Percentiles rank a stretch among this genome's conserved stretches.
Evolutionary conservation across 1,140 invertebrate genomes (phyloP).

Genomic region (Forficula auricularia): DNA sequence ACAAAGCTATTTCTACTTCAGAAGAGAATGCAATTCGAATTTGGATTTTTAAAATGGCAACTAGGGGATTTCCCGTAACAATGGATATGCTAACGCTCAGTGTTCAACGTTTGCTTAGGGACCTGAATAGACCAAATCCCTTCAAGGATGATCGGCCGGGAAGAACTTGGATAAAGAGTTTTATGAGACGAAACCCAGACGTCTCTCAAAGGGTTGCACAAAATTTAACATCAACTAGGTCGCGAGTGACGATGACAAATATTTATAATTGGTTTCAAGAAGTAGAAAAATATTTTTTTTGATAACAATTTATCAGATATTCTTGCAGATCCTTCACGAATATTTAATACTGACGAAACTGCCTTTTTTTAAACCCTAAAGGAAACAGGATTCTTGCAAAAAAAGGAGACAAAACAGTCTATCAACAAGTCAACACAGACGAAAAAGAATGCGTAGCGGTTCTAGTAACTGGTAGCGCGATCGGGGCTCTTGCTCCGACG

Average conservation of each 20-base stretch:
- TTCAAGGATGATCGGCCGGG: constrained; percentile 5
- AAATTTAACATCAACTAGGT: constrained; percentile 3
- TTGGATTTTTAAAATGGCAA: constrained; percentile 21
- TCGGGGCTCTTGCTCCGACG: neutral
- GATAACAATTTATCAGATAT: neutral
- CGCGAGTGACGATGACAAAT: constrained; percentile 3
- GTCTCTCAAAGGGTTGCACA: constrained; percentile 2
- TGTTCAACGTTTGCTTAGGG: constrained; percentile 21
- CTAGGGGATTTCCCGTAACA: constrained; percentile 22
- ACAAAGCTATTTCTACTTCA: neutral
- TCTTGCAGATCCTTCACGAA: constrained; percentile 14
- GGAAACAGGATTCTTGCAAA: constrained; percentile 17
- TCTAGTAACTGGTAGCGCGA: constrained; percentile 7
- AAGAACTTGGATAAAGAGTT: constrained; percentile 3
- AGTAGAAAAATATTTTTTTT: constrained; percentile 5
- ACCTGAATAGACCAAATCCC: constrained; percentile 15
- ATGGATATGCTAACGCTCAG: constrained; percentile 20
- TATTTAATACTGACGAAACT: constrained; percentile 25
- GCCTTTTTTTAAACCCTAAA: constrained; percentile 21
- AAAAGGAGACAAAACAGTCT: constrained; percentile 18
- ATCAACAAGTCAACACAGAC: constrained; percentile 11
- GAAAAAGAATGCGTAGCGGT: constrained; percentile 11
- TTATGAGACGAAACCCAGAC: constrained; percentile 5
- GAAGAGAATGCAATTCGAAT: constrained; percentile 20
- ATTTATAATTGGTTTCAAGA: constrained; percentile 6